Evolutionary conservation across 2,113 vertebrate species (phyloP), one percentile per base, ranked within the genome.

Genomic region (Mungos mungo): DNA sequence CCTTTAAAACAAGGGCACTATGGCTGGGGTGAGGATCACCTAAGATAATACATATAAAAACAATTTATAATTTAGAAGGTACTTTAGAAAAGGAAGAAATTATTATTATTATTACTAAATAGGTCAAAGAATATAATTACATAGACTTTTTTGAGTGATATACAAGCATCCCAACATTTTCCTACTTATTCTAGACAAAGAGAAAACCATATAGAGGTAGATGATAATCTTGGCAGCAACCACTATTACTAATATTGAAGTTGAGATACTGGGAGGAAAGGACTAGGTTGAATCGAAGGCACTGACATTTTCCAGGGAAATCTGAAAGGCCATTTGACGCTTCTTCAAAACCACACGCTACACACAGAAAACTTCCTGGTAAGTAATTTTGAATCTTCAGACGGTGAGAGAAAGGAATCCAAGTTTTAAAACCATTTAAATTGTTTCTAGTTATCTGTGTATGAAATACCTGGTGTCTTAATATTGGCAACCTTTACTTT

Each of bases 351-450:
- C 10, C 54, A 93, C 68, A 80, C 11, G 50, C 19, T 7, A 60
- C 27, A 74, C 14, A 92, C 41, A 66, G 18, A 41, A 92, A 31
- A 80, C 15, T 29, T n/a, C 19, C 47, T 79, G 83, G 29, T 45
- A 89, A 91, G n/a, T 72, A 52, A 27, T 85, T 69, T 16, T 96
- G 88, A 95, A 18, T 68, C 65, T 93, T 88, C 27, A 86, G 31
- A 35, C 25, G 45, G 21, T 65, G 31, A 88, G 33, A 68, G 27
- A 41, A 90, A 35, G 18, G 19, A 90, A 66, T 93, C 23, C 38
- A 71, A 57, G 41, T 86, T 77, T 66, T 41, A 38, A 77, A 82
- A 91, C 50, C 19, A 71, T 76, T 86, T 88, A 63, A 85, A 13
- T 83, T 76, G 88, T 88, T 90, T 74, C 35, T 69, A 69, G 50